Evolutionary conservation across 2,888 invertebrate genomes (phyloP), one percentile per base, ranked within the genome.

Genomic region (Netelia inedita): DNA sequence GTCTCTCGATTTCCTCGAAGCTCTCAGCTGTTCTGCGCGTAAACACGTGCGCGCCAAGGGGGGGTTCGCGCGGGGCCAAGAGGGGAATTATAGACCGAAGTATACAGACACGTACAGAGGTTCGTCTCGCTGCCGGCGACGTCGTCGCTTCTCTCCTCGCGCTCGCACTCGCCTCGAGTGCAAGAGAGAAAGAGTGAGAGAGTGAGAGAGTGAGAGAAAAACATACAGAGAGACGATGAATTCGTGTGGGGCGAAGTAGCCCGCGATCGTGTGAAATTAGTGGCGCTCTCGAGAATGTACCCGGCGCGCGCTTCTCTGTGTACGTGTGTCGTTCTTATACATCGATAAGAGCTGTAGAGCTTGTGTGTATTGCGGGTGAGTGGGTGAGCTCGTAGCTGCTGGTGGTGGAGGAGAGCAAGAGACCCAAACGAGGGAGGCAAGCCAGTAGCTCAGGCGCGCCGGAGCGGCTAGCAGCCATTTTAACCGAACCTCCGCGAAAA

Each of bases 361-460:
- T 43, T 28, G 82, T 71, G 75, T 57, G 21, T 57, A 19, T 41
- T 50, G 79, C 55, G 84, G 78, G 81, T 85, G 81, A 81, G 85
- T 74, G 85, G 81, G 81, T 79, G 85, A 82, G 82, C 61, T 71
- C 14, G 78, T 79, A 61, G 78, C 66, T 61, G 59, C 63, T 82
- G 80, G 82, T 78, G 78, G 82, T 68, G 71, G 78, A 59, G 61
- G 69, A 69, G 84, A 78, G 84, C 81, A 85, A 85, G 89, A 90
- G 91, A 91, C 90, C 92, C 90, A 92, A 93, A 92, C 93, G 93
- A 93, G 93, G 93, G 93, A 93, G 92, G 93, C 92, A 91, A 91
- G 93, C 92, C 93, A 93, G 93, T 93, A 93, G 93, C 92, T 92
- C 92, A 91, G 92, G 91, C 93, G 93, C 93, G 92, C 92, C 93